Base-by-base conservation (phyloP, 2,888 invertebrate species). In the Tenthredo scrophulariae region DNA sequence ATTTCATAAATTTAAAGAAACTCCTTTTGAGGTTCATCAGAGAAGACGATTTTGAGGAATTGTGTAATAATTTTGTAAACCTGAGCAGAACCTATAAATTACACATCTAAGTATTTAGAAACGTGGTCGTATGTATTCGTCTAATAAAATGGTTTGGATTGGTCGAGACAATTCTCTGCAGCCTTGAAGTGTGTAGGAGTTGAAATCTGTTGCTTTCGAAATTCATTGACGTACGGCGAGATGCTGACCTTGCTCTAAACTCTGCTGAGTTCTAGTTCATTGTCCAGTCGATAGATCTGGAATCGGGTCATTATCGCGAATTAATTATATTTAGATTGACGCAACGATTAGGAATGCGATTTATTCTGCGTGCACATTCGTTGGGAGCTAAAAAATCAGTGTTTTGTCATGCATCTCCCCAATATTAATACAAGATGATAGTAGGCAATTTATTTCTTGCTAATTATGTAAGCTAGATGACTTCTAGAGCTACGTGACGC, bases 191-290 rank as follows among this genome's bases (percentile, higher is more conserved):
- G 22, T 26, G 74, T 74, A 43, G 74, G 43, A 74, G 74, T 43
- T 22, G 18, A 43, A 40, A 74, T 43, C 43, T 43, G n/a, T 74
- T 43, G 40, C 40, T 74, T 74, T 74, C 74, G 74, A 74, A 74
- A 74, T 43, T 74, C 22, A 74, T 74, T 74, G 43, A 43, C 22
- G 74, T 22, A 43, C 26, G 3, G n/a, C n/a, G 22, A 43, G 43
- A 43, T n/a, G 40, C 37, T 74, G 26, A 74, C 74, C 74, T 74
- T 74, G 74, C 74, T 74, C 74, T 29, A 74, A 74, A 74, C 74
- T 43, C 10, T 40, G 13, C 40, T 10, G 74, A 43, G 74, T 74
- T 74, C 74, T 74, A 29, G 74, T 43, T 43, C 74, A 40, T 74
- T 40, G 74, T 74, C 40, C 22, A 74, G 26, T 43, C 22, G 13